Percentiles rank a stretch among this genome's conserved stretches.
Evolutionary conservation across 2,797 vertebrate species (phyloP).

Genomic region (Masticophis lateralis): DNA sequence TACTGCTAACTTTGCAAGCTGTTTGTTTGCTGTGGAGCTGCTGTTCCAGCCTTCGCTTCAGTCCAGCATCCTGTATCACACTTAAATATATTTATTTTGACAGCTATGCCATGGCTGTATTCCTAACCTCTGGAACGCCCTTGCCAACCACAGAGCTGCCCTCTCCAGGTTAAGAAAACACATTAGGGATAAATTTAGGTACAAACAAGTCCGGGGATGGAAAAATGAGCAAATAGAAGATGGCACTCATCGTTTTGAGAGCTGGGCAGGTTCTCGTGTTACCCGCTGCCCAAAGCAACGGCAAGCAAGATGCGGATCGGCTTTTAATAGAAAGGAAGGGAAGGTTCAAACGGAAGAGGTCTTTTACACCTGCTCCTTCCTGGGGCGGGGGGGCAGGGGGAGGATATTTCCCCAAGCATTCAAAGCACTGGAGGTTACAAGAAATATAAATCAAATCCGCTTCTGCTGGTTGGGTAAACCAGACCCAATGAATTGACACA

Average conservation of each 20-base stretch:
- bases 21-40: not conserved
- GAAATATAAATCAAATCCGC: slow-evolving; percentile 23
- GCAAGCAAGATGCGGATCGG: not conserved
- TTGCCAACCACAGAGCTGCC: not conserved
- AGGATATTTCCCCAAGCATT: not conserved
- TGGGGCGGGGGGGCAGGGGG: not conserved
- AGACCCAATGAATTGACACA: slow-evolving; percentile 45
- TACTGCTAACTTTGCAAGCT: not conserved
- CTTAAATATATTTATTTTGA: not conserved
- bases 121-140: not conserved
- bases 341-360: not conserved
- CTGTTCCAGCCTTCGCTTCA: not conserved
- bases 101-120: not conserved
- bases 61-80: slow-evolving; percentile 20
- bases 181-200: not conserved
- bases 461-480: slow-evolving; percentile 8
- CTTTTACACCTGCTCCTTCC: not conserved
- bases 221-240: slow-evolving; percentile 6
- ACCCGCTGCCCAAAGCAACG: not conserved
- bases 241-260: not conserved
- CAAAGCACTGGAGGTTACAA: slow-evolving; percentile 7
- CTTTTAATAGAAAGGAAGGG: slow-evolving; percentile 4
- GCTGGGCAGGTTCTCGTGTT: not conserved
- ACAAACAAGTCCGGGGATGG: not conserved
- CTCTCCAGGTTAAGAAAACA: slow-evolving; percentile 4